Base-by-base conservation (phyloP, 2,888 invertebrate genomes). In the Leucophora obtusa region DNA sequence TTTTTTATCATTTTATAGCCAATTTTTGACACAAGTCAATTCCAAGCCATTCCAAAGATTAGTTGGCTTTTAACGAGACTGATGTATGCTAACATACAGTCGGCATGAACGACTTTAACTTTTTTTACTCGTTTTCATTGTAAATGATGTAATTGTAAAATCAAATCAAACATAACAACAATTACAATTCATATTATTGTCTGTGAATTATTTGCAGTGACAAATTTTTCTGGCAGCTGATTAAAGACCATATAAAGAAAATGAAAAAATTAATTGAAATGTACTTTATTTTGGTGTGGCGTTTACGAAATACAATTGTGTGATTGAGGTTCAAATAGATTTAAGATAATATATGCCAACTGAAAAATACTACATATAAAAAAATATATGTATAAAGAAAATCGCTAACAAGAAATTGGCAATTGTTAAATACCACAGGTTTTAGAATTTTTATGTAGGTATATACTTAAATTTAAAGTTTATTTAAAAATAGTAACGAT, bases 401-500 rank as follows among this genome's bases (percentile, higher is more conserved):
- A 28, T 65, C 15, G 10, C 15, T 17, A 28, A 47, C 9, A 58
- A 60, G 33, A 71, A 54, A 59, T 78, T 71, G 71, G 38, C 58
- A 66, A 71, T n/a, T 28, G 54, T n/a, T 60, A 70, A 51, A n/a
- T 47, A 5, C 14, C 35, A 10, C n/a, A 65, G 21, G 24, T 50
- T 21, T 50, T 56, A 76, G 51, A 51, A 65, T n/a, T 50, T 7
- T 18, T 54, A 38, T 53, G 17, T n/a, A n/a, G n/a, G n/a, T n/a
- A n/a, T n/a, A n/a, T n/a, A n/a, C n/a, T n/a, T 24, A 60, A 51
- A 17, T 59, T 50, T 59, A 21, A 24, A 62, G 68, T 47, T 75
- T 9, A 14, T 62, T 68, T 72, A 68, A 66, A 78, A 77, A 76
- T 66, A 77, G 15, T 43, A 8, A 21, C 11, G 17, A 35, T 58